Conservation (phyloP, 1,140 invertebrate species). For the Trichonephila inaurata region DNA sequence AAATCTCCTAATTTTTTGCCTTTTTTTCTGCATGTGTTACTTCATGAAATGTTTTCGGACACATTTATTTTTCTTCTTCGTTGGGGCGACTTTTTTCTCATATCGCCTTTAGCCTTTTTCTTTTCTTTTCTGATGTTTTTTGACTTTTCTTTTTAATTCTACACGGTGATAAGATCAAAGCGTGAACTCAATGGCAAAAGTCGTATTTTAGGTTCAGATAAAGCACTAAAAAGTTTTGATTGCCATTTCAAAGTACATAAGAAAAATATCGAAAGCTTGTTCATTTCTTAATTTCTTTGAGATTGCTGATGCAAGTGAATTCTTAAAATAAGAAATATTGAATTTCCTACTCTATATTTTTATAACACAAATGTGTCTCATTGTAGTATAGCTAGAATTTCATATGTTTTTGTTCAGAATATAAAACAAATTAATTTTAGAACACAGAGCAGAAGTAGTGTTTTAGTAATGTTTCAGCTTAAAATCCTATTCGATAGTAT, state of each 20-base stretch:
- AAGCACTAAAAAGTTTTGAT: constrained; percentile 18
- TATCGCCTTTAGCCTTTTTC: neutral
- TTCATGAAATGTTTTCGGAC: constrained; percentile 69
- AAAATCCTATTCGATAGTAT: too few species aligned
- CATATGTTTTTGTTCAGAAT: too few species aligned
- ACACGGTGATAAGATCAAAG: constrained; percentile 52
- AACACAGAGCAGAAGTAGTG: too few species aligned
- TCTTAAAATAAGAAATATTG: too few species aligned
- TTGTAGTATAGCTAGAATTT: too few species aligned
- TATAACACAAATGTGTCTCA: too few species aligned
- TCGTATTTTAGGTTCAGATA: neutral
- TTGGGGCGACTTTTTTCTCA: neutral
- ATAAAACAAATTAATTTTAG: too few species aligned
- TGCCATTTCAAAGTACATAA: neutral
- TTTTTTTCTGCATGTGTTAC: constrained; percentile 51
- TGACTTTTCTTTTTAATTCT: constrained; percentile 27
- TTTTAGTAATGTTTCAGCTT: too few species aligned
- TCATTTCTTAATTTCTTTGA: neutral
- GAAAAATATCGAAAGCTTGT: too few species aligned
- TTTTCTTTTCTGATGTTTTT: constrained; percentile 36
- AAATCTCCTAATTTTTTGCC: constrained; percentile 20
- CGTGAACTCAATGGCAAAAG: constrained; percentile 19
- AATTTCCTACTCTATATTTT: too few species aligned
- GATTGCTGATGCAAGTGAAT: neutral
- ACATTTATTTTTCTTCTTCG: constrained; percentile 53